Evolutionary conservation across 2,113 vertebrate genomes (phyloP), one percentile per base, ranked within the genome.

Genomic region (Hippocampus guttulatus): DNA sequence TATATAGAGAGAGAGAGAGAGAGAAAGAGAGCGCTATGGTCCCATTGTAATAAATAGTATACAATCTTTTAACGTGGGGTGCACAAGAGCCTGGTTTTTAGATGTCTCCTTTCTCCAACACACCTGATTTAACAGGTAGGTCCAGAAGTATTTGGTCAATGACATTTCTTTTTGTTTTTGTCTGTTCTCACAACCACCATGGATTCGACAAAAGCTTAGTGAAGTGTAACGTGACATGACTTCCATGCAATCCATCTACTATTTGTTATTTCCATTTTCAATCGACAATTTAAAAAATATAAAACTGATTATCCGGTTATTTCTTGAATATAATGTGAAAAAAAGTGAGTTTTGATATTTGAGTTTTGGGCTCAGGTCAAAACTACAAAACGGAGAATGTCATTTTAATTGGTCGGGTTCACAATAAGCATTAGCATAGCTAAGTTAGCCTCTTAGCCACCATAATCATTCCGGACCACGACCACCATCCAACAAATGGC

Each of bases 91-190:
- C 25, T 27, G 25, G 25, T 27, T 27, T 27, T 27, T 27, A 27
- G 2, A 27, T 27, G 25, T 27, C 25, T 27, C 25, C 25, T 27
- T 27, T 27, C 25, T 27, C 25, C 25, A 27, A 27, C 25, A 27
- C 25, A 27, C 25, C 25, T 27, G 25, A 27, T 27, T 27, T 52
- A 52, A 51, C 49, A 20, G 5, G 5, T 58, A 15, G 23, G 10
- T 58, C 55, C 55, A 58, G 55, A 23, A 58, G 55, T 23, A 58
- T 58, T 58, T 58, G 55, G 23, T 58, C 55, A 27, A 14, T 58
- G 55, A 27, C 2, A 20, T 21, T 5, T 21, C 21, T 21, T 20
- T 21, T 47, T 27, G 27, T 8, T 52, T 52, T 52, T n/a, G 51
- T 20, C 20, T 52, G 18, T 51, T 18, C 21, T 9, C 20, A 52